Conservation (phyloP, 2,113 vertebrate genomes). For the Channa maculata region DNA sequence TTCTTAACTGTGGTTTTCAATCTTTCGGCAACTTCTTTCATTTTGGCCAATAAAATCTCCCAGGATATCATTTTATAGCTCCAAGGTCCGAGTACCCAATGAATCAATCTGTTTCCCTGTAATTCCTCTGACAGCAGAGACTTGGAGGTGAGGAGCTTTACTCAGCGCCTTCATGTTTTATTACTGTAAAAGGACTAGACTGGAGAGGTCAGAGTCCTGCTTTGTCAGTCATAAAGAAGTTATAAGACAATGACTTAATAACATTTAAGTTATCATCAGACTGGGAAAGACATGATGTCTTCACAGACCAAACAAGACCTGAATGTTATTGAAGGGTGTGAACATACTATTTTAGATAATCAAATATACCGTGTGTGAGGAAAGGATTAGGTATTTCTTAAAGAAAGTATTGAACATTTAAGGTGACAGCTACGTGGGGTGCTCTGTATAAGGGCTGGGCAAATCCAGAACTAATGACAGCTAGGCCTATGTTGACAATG, state of each 20-base stretch:
- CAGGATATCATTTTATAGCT: background rate
- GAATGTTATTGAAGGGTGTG: no score
- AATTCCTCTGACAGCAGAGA: background rate
- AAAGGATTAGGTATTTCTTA: no score
- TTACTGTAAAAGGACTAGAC: background rate
- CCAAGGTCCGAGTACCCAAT: background rate
- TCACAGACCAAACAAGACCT: no score
- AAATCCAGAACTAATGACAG: no score
- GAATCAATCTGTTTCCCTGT: background rate
- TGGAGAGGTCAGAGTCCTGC: background rate
- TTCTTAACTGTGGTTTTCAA: background rate
- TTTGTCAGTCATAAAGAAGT: background rate
- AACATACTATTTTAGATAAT: no score
- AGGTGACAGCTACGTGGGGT: no score
- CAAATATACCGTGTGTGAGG: no score
- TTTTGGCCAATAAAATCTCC: background rate
- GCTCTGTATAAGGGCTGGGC: no score
- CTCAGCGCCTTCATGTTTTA: background rate
- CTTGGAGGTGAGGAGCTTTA: background rate
- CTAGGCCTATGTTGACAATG: no score
- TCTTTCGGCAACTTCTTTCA: background rate
- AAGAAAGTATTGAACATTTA: no score
- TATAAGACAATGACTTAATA: conserved; percentile 11
- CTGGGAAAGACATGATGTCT: no score
- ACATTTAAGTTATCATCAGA: background rate